Conservation (phyloP, 2,113 vertebrate species). For the Cochlearius cochlearius region DNA sequence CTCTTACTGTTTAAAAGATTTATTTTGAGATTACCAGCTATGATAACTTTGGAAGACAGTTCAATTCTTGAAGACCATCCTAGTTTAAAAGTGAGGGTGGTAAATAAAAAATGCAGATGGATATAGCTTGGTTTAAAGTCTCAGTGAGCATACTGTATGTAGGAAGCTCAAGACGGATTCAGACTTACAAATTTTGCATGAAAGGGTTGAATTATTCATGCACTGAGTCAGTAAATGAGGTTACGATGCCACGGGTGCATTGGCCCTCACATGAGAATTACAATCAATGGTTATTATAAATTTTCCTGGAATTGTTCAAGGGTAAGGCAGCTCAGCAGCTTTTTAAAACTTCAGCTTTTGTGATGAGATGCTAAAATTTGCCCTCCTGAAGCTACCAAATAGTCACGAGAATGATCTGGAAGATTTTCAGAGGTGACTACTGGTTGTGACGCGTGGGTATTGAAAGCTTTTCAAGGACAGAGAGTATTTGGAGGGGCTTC, state of each 20-base stretch:
- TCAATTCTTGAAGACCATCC: not conserved
- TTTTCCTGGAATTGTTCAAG: constrained; percentile 8
- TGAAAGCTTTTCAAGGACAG: not conserved
- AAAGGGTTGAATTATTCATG: constrained; percentile 37
- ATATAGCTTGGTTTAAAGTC: not conserved
- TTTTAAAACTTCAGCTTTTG: not conserved
- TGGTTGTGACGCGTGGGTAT: not conserved
- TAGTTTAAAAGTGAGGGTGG: not conserved
- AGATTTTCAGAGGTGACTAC: not conserved
- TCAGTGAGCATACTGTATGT: not conserved
- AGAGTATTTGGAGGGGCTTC: not conserved
- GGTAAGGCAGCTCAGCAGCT: not conserved
- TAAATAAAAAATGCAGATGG: not conserved
- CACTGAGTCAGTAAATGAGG: constrained; percentile 3
- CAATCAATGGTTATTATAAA: not conserved
- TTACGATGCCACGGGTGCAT: not conserved
- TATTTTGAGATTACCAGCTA: not conserved
- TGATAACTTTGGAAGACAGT: not conserved
- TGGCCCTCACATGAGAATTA: not conserved
- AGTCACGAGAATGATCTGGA: not conserved
- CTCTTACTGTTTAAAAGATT: not conserved
- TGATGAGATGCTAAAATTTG: not conserved
- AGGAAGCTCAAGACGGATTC: not conserved
- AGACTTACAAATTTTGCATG: not conserved
- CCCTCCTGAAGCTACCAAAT: not conserved